Base-by-base conservation (phyloP, 2,888 invertebrate genomes). In the Idaea straminata region DNA sequence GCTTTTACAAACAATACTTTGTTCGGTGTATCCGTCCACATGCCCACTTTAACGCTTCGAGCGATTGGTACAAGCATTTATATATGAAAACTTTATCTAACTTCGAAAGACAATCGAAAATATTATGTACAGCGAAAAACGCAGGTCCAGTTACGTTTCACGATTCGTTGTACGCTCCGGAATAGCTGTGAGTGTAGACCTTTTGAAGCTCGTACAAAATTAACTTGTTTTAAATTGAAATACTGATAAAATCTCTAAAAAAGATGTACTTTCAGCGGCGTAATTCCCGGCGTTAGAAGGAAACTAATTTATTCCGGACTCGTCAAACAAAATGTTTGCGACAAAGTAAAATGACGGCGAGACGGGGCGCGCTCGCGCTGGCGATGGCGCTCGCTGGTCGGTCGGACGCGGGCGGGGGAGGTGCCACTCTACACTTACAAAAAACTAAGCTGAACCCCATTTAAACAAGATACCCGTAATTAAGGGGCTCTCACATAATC, bases 401-500 rank as follows among this genome's bases (percentile, higher is more conserved):
- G 61, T 47, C 10, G 47, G 47, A 25, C 5, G 6, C 36, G 36
- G 47, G 10, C 6, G 25, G 25, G 25, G 25, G 25, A 25, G 25
- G 25, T 25, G 57, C 15, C 47, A 47, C 62, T 62, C 25, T 13
- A 47, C 57, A 65, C 69, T 69, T 72, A 79, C 72, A 76, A 76
- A 76, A 76, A 74, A 77, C 75, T 73, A 66, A 78, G 73, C 73
- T 69, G 72, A 74, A 77, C 71, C 47, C 79, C 83, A 83, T 85
- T 79, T 75, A 65, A 72, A 64, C 71, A 66, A 72, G 76, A 78
- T 79, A 47, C 81, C 75, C 73, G 79, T 86, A 87, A 88, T 86
- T 86, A 86, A 82, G 82, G 79, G 70, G 76, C 83, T 84, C 85
- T 82, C 80, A 77, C 79, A 81, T 86, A 83, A 88, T 87, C 86